Conservation (phyloP, 1,140 invertebrate genomes). For the Chrysomallon squamiferum region DNA sequence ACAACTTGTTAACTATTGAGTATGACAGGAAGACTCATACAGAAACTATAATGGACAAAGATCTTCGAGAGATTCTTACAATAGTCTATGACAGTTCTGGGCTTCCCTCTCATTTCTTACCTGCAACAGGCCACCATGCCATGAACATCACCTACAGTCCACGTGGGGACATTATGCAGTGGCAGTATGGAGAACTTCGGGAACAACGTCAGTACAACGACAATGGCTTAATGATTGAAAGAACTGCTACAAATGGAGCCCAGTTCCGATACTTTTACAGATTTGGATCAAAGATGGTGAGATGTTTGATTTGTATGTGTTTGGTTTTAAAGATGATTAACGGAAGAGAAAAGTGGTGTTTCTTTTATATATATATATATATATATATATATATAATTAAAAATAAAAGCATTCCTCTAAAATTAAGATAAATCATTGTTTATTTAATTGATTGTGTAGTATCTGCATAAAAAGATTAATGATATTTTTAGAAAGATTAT, state of each 20-base stretch:
- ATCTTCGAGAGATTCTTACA: conserved; percentile 80
- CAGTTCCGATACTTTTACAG: conserved; percentile 73
- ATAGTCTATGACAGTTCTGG: conserved; percentile 88
- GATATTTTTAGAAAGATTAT: too few species aligned
- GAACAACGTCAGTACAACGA: conserved; percentile 87
- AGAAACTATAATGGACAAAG: conserved; percentile 87
- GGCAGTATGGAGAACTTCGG: conserved; percentile 87
- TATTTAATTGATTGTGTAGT: too few species aligned
- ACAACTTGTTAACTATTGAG: conserved; percentile 87
- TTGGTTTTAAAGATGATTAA: not conserved
- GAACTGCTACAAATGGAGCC: conserved; percentile 75
- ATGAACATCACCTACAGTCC: conserved; percentile 80
- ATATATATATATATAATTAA: too few species aligned
- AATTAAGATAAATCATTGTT: too few species aligned
- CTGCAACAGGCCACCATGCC: conserved; percentile 73
- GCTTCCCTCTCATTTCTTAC: conserved; percentile 70
- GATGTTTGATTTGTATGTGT: not conserved
- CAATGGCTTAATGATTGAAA: conserved; percentile 82
- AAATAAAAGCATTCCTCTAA: too few species aligned
- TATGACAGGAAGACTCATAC: conserved; percentile 87
- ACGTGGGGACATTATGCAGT: conserved; percentile 88
- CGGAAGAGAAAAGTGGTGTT: not conserved
- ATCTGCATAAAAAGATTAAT: too few species aligned
- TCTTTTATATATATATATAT: too few species aligned
- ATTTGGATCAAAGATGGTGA: conserved; percentile 49